Percentiles rank a stretch among this genome's conserved stretches.
Conservation (phyloP, 2,888 invertebrate genomes). For the Archips crataeganus region DNA sequence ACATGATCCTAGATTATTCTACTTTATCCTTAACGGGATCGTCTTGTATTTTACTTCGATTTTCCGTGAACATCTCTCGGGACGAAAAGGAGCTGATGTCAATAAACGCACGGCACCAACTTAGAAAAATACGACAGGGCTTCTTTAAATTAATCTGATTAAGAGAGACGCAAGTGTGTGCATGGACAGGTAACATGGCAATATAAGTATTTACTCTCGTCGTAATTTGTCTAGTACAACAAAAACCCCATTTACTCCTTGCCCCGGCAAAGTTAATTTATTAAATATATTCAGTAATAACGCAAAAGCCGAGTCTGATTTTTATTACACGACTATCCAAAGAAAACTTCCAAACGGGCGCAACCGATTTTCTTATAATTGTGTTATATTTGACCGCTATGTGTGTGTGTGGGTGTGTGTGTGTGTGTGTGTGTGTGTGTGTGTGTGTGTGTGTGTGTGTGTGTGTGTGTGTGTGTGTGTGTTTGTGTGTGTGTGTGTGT, state of each 20-base stretch:
- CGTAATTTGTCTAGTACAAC: neutral
- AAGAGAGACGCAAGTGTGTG: neutral
- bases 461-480: no score
- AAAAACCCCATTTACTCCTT: neutral
- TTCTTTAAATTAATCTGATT: neutral
- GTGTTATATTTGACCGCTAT: no score
- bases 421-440: no score
- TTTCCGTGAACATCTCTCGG: slow-evolving; percentile 14
- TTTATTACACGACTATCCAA: no score
- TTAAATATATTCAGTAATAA: no score
- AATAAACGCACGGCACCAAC: slow-evolving; percentile 5
- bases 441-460: no score
- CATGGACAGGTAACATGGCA: neutral
- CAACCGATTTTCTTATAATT: no score
- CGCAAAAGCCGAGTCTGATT: no score
- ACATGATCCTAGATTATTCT: slow-evolving; percentile 24
- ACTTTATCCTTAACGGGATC: slow-evolving; percentile 21
- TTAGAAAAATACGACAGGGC: slow-evolving; percentile 8
- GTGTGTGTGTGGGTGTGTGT: no score
- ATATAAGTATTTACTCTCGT: neutral
- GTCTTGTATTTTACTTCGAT: slow-evolving; percentile 22
- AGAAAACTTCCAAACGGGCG: no score
- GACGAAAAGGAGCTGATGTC: slow-evolving; percentile 9
- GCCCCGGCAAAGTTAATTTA: neutral
- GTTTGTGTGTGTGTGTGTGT: no score